Evolutionary conservation across 2,113 vertebrate species (phyloP).

Genomic region (Scomber colias): DNA sequence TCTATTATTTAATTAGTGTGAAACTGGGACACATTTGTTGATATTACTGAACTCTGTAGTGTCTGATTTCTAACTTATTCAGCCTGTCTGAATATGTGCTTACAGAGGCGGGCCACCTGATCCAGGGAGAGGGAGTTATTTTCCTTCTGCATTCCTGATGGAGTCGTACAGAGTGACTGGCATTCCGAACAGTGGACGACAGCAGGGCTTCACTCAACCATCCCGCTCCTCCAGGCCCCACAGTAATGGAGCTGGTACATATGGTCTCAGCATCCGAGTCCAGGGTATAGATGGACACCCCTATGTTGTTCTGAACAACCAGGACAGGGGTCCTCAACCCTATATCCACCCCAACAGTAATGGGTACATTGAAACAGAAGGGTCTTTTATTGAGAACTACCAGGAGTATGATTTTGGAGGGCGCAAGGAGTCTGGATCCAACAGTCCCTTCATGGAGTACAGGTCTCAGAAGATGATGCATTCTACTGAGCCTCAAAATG

Average conservation of each 20-base stretch:
- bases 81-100: constrained; percentile 69
- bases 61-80: constrained; percentile 60
- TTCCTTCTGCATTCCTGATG: constrained; percentile 86
- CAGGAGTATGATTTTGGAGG: constrained; percentile 79
- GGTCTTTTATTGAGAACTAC: constrained; percentile 79
- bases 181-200: constrained; percentile 83
- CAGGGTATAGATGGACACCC: constrained; percentile 98
- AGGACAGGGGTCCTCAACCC: constrained; percentile 85
- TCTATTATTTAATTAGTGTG: constrained; percentile 51
- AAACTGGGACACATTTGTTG: constrained; percentile 41
- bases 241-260: constrained; percentile 86
- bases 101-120: constrained; percentile 74
- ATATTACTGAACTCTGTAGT: constrained; percentile 46
- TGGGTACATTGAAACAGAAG: constrained; percentile 74
- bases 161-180: constrained; percentile 89
- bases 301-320: constrained; percentile 96
- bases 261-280: constrained; percentile 96
- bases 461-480: constrained; percentile 79
- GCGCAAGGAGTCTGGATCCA: constrained; percentile 71
- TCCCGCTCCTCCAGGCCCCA: constrained; percentile 74
- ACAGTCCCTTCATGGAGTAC: constrained; percentile 84
- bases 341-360: constrained; percentile 82
- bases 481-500: constrained; percentile 79
- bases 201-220: constrained; percentile 80
- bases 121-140: constrained; percentile 78